Percentiles rank a stretch among this genome's conserved stretches.
Evolutionary conservation across 2,113 vertebrate species (phyloP).

Genomic region (Rynchops niger): DNA sequence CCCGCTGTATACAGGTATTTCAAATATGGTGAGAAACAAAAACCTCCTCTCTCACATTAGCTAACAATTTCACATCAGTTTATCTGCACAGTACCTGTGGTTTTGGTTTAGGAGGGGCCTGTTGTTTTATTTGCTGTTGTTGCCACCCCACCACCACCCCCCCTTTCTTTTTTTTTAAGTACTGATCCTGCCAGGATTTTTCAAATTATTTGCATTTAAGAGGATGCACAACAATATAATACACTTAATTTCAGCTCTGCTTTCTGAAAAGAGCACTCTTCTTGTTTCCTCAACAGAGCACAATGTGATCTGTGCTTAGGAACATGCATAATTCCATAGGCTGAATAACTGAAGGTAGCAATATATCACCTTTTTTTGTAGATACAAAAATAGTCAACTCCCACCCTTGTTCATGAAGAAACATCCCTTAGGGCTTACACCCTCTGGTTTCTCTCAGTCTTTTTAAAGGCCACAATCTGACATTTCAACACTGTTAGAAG

Average conservation of each 20-base stretch:
- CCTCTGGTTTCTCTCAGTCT: neutral
- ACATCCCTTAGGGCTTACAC: neutral
- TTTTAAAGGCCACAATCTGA: neutral
- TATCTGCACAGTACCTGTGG: rapidly evolving
- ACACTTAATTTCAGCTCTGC: neutral
- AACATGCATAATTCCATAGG: rapidly evolving
- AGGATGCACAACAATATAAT: neutral
- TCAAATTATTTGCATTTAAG: neutral
- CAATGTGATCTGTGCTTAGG: neutral
- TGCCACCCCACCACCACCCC: too few species aligned
- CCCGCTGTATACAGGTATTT: rapidly evolving
- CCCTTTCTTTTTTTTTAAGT: neutral
- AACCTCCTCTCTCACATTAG: rapidly evolving
- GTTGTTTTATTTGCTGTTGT: neutral
- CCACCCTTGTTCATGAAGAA: neutral
- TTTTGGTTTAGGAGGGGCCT: neutral
- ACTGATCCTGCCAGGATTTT: neutral
- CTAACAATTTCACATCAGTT: neutral
- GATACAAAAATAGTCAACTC: neutral
- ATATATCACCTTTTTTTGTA: neutral
- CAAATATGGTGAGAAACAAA: rapidly evolving
- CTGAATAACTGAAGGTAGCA: neutral
- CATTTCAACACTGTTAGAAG: neutral
- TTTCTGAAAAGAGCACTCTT: neutral
- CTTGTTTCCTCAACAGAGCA: neutral